Evolutionary conservation across 2,888 invertebrate species (phyloP), one percentile per base, ranked within the genome.

Genomic region (Eumacrocentrus americanus): DNA sequence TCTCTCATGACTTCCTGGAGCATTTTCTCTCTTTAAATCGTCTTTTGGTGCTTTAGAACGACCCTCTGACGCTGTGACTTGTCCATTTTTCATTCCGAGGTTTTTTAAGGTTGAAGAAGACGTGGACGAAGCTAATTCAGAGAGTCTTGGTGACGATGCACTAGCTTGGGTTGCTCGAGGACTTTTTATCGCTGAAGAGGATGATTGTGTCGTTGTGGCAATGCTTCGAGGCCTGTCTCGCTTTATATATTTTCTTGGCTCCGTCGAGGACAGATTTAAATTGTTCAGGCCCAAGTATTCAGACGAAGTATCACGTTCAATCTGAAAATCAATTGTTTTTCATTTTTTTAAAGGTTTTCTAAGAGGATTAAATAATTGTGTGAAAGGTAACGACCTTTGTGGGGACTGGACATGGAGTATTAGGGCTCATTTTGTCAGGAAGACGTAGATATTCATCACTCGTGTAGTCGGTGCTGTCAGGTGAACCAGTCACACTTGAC

Each of bases 391-490:
- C n/a, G n/a, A 80, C 80, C 65, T 69, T 75, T 51, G 70, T 66
- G 64, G 74, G 70, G 52, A 75, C 61, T 50, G 75, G 73, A 58
- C 70, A 76, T 3, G 72, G 65, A 25, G 72, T 67, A 61, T 69
- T 74, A 16, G 80, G 74, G 48, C 76, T 81, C 46, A 82, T 72
- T 70, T 80, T 81, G 25, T 80, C 80, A 14, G 82, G 81, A 67
- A 82, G 76, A 60, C 76, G 75, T 25, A 81, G 72, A 62, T 81
- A 82, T 63, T 83, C 82, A 60, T 83, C 82, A 29, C 81, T 82
- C 9, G 77, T 79, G 58, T 80, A 79, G 70, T 80, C 80, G 34
- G 81, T 81, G 60, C 81, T 81, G 62, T 82, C 82, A 1, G 82
- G 81, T 12, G 82, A 81, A 25, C 81, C 82, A 38, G 80, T 81